Evolutionary conservation across 2,797 vertebrate species (phyloP).

Genomic region (Tarsius wallacei): DNA sequence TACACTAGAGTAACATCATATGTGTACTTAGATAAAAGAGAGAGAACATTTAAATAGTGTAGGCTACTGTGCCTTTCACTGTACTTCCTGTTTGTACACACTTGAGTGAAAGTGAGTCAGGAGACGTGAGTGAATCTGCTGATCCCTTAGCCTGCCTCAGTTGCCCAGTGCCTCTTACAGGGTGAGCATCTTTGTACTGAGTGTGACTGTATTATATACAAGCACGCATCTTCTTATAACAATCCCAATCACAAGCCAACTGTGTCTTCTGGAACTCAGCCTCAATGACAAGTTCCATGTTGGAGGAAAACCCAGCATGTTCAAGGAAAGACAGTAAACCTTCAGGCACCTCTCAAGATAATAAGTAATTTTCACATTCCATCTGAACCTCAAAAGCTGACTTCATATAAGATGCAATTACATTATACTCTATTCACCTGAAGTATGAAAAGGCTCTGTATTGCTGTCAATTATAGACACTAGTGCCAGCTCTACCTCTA

Average conservation of each 20-base stretch:
- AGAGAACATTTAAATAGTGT: not conserved
- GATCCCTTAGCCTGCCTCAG: not conserved
- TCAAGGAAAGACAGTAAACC: not conserved
- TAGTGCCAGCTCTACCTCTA: not conserved
- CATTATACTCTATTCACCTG: not conserved
- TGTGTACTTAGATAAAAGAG: not conserved
- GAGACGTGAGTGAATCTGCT: not conserved
- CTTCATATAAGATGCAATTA: not conserved
- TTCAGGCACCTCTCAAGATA: not conserved
- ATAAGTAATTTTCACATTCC: not conserved
- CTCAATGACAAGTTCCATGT: not conserved
- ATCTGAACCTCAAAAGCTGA: conserved; percentile 12
- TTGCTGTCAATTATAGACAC: not conserved
- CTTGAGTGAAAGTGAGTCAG: not conserved
- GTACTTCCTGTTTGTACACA: not conserved
- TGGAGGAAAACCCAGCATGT: not conserved
- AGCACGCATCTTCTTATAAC: not conserved
- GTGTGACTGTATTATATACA: not conserved
- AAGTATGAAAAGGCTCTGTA: not conserved
- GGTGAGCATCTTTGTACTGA: not conserved
- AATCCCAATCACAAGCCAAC: not conserved
- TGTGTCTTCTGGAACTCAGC: not conserved
- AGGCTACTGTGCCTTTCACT: not conserved
- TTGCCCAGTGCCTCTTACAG: not conserved
- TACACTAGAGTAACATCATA: not conserved